Percentiles rank a stretch among this genome's conserved stretches.
phyloP scores from a whole-genome alignment of 2,797 vertebrate genomes.

The Sebastes wilsoni region DNA sequence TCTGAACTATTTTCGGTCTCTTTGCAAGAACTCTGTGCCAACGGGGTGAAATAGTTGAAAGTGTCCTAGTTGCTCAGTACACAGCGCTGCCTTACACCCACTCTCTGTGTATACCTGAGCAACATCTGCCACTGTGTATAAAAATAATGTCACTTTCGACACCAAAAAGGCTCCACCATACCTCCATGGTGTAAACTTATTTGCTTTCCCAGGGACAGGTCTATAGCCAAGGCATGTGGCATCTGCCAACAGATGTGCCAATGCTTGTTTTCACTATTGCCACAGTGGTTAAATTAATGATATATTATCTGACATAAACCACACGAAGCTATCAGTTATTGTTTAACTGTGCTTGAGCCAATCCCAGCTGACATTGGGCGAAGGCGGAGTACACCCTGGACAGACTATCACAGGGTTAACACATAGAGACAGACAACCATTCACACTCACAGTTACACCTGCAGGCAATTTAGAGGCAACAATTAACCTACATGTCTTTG shows the following conservation, averaged over 20 bases:
- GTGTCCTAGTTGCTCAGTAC: constrained; percentile 19
- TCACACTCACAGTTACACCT: too few relatives aligned
- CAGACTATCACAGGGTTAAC: too few relatives aligned
- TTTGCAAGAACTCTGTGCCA: constrained; percentile 1
- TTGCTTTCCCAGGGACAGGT: neutral
- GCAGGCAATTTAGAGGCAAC: too few relatives aligned
- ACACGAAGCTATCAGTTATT: neutral
- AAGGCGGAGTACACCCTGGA: too few relatives aligned
- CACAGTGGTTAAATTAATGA: neutral
- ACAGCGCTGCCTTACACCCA: neutral
- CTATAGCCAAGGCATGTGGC: neutral
- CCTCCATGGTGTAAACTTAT: neutral
- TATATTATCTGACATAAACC: neutral
- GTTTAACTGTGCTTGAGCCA: neutral
- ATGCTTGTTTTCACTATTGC: neutral
- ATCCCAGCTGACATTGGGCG: too few relatives aligned
- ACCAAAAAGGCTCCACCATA: constrained; percentile 4
- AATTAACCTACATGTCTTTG: too few relatives aligned
- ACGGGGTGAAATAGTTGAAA: constrained; percentile 14
- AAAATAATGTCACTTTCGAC: constrained; percentile 23
- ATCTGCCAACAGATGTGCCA: neutral
- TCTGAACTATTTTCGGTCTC: constrained; percentile 14
- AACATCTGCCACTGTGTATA: constrained; percentile 21
- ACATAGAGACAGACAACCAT: too few relatives aligned
- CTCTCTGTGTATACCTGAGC: constrained; percentile 17